Evolutionary conservation across 2,888 invertebrate species (phyloP).

Genomic region (Dasysyrphus albostriatus): DNA sequence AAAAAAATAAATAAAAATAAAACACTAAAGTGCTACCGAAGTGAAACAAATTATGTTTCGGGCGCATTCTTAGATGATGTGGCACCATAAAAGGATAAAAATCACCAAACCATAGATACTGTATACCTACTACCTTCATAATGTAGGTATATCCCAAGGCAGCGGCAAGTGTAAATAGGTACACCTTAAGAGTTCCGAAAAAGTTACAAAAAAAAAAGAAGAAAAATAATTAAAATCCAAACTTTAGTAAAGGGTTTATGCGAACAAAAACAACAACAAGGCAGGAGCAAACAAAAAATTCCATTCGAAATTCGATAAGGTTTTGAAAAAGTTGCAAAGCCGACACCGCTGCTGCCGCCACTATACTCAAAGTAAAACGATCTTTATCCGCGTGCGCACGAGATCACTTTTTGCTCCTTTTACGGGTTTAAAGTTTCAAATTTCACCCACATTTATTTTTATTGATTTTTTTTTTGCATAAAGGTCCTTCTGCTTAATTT

Average conservation of each 20-base stretch:
- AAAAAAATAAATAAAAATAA: constrained; percentile 19
- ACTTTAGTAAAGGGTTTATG: not conserved
- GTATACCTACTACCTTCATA: not conserved
- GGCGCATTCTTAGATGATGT: constrained; percentile 27
- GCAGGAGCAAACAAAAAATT: constrained; percentile 3
- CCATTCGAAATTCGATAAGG: constrained; percentile 60
- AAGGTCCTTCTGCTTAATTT: constrained; percentile 69
- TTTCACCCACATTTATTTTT: constrained; percentile 59
- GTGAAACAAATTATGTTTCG: constrained; percentile 63
- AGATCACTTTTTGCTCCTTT: constrained; percentile 59
- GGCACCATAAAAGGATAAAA: constrained; percentile 59
- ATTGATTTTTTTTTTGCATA: constrained; percentile 14
- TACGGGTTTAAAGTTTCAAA: constrained; percentile 44
- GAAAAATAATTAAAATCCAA: not conserved
- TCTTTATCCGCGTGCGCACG: constrained; percentile 73
- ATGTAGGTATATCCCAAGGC: constrained; percentile 38
- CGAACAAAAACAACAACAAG: not conserved
- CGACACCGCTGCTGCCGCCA: constrained; percentile 42
- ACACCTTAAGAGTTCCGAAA: constrained; percentile 52
- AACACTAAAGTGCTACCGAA: constrained; percentile 70
- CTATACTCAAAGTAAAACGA: constrained; percentile 57
- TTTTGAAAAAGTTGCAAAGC: constrained; percentile 55
- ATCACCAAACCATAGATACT: constrained; percentile 36
- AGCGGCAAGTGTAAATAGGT: constrained; percentile 74
- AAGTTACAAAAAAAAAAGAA: constrained; percentile 21